These are phyloP conservation scores for Proteles cristata DNA, from an alignment of 2,113 vertebrate species.

Conservation along the genomic window DNA sequence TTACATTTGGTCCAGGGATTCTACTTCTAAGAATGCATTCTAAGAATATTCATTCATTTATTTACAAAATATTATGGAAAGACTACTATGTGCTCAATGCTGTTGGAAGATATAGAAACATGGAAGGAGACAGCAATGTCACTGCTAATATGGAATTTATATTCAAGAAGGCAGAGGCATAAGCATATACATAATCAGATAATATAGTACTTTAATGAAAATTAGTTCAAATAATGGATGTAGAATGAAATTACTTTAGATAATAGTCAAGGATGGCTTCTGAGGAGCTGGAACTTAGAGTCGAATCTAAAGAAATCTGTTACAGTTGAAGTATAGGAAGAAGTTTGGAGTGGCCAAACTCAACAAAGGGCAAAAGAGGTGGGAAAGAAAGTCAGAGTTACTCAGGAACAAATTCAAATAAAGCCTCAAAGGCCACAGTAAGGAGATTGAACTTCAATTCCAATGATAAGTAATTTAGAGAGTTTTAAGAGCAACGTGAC, in stretches of 20 bases:
- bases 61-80: neutral
- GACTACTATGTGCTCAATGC: neutral
- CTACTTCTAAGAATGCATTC: neutral
- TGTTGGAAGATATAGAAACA: neutral
- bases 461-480: neutral
- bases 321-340: neutral
- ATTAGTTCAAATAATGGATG: neutral
- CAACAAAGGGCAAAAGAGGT: neutral
- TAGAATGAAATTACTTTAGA: neutral
- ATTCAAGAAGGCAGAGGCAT: neutral
- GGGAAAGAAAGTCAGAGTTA: neutral
- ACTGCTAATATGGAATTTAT: neutral
- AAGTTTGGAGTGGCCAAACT: neutral
- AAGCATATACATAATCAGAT: neutral
- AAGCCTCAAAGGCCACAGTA: neutral
- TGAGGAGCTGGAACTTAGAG: neutral
- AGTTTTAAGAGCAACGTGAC: neutral
- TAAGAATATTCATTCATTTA: neutral
- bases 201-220: neutral
- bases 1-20: neutral
- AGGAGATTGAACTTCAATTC: neutral
- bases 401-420: neutral
- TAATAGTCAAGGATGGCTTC: neutral
- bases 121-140: neutral
- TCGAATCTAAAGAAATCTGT: neutral